phyloP scores from a whole-genome alignment of 2,113 vertebrate species.

The Calidris pugnax region DNA sequence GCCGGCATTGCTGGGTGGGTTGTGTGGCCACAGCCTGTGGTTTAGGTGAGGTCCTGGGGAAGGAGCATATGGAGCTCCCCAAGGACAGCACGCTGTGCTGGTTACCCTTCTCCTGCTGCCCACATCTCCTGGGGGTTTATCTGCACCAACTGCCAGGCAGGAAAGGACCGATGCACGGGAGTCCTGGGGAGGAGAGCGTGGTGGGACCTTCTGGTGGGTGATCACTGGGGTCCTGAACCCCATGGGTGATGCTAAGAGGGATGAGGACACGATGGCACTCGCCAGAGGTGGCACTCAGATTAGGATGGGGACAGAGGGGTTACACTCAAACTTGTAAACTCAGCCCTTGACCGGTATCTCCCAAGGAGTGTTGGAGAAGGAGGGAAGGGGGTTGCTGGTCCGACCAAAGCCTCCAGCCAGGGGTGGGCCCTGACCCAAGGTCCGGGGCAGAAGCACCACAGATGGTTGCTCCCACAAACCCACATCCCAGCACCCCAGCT shows the following conservation, averaged over 20 bases:
- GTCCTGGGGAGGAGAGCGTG: background rate
- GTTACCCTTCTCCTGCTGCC: background rate
- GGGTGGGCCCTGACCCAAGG: background rate
- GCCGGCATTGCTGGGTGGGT: accelerated
- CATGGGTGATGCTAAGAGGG: background rate
- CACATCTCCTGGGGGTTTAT: background rate
- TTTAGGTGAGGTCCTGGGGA: background rate
- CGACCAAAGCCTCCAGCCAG: background rate
- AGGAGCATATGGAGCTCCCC: background rate
- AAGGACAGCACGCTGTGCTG: accelerated
- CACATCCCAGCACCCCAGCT: background rate
- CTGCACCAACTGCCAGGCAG: background rate
- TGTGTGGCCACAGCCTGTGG: background rate
- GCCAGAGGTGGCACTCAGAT: background rate
- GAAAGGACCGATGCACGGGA: too few relatives aligned
- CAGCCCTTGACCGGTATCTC: background rate
- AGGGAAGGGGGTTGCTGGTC: background rate
- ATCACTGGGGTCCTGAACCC: background rate
- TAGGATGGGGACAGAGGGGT: background rate
- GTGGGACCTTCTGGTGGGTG: background rate
- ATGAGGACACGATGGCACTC: background rate
- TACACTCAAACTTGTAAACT: background rate
- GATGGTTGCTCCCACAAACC: background rate
- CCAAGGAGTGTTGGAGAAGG: background rate
- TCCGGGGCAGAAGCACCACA: background rate